Conservation (phyloP, 1,140 invertebrate genomes). For the Meloidogyne chitwoodi region DNA sequence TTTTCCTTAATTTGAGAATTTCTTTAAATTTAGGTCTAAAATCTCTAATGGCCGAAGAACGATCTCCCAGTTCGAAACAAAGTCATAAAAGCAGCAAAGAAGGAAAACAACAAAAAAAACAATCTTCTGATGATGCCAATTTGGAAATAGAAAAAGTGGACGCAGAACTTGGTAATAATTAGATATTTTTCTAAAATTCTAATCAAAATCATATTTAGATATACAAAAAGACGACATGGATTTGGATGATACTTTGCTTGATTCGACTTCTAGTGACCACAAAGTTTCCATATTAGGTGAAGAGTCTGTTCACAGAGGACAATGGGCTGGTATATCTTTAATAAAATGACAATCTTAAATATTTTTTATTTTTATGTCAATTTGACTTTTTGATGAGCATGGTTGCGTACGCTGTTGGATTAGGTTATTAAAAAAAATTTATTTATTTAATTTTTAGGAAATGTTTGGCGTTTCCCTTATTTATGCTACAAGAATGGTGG, state of each 20-base stretch:
- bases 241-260: background rate
- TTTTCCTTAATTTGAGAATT: no score
- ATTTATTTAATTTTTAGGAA: slow-evolving; percentile 52
- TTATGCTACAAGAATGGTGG: slow-evolving; percentile 63
- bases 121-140: background rate
- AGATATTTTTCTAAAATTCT: no score
- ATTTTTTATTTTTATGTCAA: slow-evolving; percentile 40
- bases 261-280: slow-evolving; percentile 23
- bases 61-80: background rate
- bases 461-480: slow-evolving; percentile 64
- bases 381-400: slow-evolving; percentile 53
- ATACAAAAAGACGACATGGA: background rate
- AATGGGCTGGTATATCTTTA: slow-evolving; percentile 45
- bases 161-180: no score
- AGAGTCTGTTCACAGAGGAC: slow-evolving; percentile 49
- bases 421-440: slow-evolving; percentile 59
- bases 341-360: background rate
- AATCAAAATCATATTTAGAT: no score
- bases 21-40: background rate
- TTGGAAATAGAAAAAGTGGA: background rate
- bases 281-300: slow-evolving; percentile 45
- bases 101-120: background rate
- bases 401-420: slow-evolving; percentile 82
- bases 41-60: background rate
- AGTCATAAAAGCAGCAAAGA: background rate